phyloP scores from a whole-genome alignment of 23 tunicate genomes.

The Trididemnum nubilum region DNA sequence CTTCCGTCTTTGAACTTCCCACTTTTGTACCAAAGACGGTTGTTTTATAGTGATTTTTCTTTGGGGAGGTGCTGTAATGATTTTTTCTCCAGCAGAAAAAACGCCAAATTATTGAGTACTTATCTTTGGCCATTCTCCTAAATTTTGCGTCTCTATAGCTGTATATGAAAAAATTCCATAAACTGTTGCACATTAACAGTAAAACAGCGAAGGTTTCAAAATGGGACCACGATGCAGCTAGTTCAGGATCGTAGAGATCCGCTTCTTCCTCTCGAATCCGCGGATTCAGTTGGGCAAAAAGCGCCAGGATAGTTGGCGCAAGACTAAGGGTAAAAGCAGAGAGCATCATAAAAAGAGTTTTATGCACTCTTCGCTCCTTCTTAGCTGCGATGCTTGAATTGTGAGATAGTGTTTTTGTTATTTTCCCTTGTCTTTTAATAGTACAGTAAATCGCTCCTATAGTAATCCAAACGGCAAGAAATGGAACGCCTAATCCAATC shows the following conservation, averaged over 20 bases:
- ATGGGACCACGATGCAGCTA: background rate
- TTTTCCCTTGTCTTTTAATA: background rate
- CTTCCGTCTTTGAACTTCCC: too few species aligned
- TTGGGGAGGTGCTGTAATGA: too few species aligned
- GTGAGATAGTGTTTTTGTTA: background rate
- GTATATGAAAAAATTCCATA: background rate
- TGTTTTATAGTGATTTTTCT: too few species aligned
- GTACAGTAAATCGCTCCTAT: background rate
- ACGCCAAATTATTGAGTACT: background rate
- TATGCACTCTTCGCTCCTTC: background rate
- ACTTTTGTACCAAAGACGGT: too few species aligned
- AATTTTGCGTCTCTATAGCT: background rate
- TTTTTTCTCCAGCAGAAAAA: too few species aligned
- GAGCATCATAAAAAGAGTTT: background rate
- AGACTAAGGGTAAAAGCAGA: background rate
- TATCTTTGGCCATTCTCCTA: background rate
- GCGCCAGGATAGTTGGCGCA: background rate
- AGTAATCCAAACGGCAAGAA: background rate
- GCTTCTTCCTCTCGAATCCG: background rate
- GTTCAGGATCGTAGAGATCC: background rate
- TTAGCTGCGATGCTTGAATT: background rate
- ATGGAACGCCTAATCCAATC: background rate
- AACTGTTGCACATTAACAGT: background rate
- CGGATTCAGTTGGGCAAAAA: background rate
- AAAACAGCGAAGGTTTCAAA: background rate